Base-by-base conservation (phyloP, 2,888 invertebrate species). In the Mantis religiosa region DNA sequence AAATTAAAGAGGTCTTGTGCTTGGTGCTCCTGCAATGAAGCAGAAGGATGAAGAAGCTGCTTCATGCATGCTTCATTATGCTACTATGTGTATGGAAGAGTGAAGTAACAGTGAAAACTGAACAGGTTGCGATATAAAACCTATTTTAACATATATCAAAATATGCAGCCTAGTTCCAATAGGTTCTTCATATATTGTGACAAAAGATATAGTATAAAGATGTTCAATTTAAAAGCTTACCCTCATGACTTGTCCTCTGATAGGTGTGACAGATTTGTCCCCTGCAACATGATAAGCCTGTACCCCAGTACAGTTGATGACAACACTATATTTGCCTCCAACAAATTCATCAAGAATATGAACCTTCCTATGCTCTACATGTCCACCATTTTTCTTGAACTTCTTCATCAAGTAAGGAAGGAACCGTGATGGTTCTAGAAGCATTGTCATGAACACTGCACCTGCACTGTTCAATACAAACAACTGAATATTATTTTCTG, bases 231-330 rank as follows among this genome's bases (percentile, higher is more conserved):
- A 89, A 41, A 41, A 41, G 12, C 91, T 92, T 92, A 96, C 96
- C 92, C 95, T 94, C 1, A 94, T 92, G 81, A 98, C 95, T 93
- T 98, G 98, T 9, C 98, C 98, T 90, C 98, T 94, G 85, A 97
- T 95, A 2, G 98, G 95, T 88, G 93, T 93, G 86, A 97, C 93
- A 81, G 92, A 92, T 0, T 92, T 91, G 93, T 98, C 98, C 0
- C 94, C 93, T 0, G 95, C 94, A 0, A 98, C 92, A 14, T 93
- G 90, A 90, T 94, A 93, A 0, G 97, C 95, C 1, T 95, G 95
- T 0, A 98, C 92, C 2, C 97, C 98, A 1, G 95, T 94, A 91
- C 98, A 98, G 92, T 98, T 98, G 84, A 98, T 94, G n/a, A 98
- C 93, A 0, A 97, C 94, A 92, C 97, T 96, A 91, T 93, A 96